Percentiles rank a stretch among this genome's conserved stretches.
These are phyloP conservation scores for Chamaea fasciata DNA, from an alignment of 2,113 vertebrate species.

Conservation along the genomic window DNA sequence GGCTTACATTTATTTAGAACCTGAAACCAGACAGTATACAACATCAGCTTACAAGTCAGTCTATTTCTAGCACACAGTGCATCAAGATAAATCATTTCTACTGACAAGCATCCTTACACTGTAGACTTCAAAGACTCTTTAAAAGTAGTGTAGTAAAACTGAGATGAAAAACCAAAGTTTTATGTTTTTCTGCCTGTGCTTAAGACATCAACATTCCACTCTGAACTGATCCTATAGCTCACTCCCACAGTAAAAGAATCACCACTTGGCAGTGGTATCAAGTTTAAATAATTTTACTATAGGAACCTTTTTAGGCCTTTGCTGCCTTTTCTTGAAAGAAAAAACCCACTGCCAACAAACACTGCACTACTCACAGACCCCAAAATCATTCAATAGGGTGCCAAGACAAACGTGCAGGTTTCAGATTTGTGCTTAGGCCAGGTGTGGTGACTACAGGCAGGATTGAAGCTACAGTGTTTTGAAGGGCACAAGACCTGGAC, in stretches of 20 bases:
- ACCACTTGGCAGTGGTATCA: not conserved
- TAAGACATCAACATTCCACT: not conserved
- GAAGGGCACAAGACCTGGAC: not conserved
- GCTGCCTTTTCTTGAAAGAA: not conserved
- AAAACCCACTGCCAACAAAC: not conserved
- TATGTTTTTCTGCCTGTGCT: not conserved
- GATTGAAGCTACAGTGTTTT: not conserved
- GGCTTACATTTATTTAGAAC: conserved; percentile 35
- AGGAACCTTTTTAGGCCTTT: not conserved
- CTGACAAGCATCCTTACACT: not conserved
- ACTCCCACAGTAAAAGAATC: not conserved
- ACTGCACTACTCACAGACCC: not conserved
- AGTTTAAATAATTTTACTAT: not conserved
- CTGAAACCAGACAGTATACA: not conserved
- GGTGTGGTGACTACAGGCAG: rapidly evolving
- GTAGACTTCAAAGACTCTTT: not conserved
- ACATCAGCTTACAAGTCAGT: conserved; percentile 5
- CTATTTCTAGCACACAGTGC: conserved; percentile 26
- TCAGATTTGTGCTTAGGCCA: not conserved
- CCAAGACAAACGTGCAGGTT: not conserved
- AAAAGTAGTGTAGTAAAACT: not conserved
- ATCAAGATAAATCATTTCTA: not conserved
- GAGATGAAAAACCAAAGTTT: not conserved
- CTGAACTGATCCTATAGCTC: not conserved
- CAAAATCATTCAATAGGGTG: not conserved